Conservation (phyloP, 1,140 invertebrate species). For the Drosophila elegans region DNA sequence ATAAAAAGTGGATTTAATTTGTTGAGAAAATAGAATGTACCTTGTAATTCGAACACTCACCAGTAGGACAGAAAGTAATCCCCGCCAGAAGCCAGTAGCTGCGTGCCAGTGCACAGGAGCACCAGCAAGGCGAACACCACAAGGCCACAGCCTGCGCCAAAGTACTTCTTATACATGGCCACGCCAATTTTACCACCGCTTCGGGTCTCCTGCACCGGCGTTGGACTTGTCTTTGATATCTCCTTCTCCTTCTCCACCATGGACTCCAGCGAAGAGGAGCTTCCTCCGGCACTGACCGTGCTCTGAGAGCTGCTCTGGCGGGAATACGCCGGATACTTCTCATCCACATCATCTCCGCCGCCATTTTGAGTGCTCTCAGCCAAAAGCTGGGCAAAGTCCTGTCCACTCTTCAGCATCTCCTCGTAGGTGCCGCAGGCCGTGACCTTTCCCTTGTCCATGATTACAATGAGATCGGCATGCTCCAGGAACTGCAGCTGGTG, state of each 20-base stretch:
- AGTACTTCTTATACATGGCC: slow-evolving; percentile 87
- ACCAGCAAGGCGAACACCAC: slow-evolving; percentile 85
- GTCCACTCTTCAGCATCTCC: slow-evolving; percentile 87
- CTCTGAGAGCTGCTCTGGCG: slow-evolving; percentile 79
- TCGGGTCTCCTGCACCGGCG: slow-evolving; percentile 86
- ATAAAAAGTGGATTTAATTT: slow-evolving; percentile 23
- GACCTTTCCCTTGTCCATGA: slow-evolving; percentile 88
- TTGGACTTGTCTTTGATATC: slow-evolving; percentile 16
- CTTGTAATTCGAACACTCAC: slow-evolving; percentile 57
- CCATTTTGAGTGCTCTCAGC: slow-evolving; percentile 83
- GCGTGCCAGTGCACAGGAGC: slow-evolving; percentile 85
- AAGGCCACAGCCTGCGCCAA: slow-evolving; percentile 86
- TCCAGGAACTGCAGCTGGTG: slow-evolving; percentile 93
- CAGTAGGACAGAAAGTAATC: slow-evolving; percentile 90
- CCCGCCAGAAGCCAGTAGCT: slow-evolving; percentile 87
- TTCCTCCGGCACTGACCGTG: slow-evolving; percentile 76
- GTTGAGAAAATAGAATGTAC: background rate
- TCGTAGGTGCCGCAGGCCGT: slow-evolving; percentile 87
- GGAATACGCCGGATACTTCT: slow-evolving; percentile 82
- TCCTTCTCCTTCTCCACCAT: slow-evolving; percentile 73
- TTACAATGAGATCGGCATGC: slow-evolving; percentile 89
- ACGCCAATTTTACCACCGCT: slow-evolving; percentile 86
- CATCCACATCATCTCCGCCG: slow-evolving; percentile 28
- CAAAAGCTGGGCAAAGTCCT: slow-evolving; percentile 88
- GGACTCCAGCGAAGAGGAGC: slow-evolving; percentile 85